Percentiles rank a stretch among this genome's conserved stretches.
Conservation (phyloP, 35 echinoderm and acorn worm genomes). For the Strongylocentrotus purpuratus region DNA sequence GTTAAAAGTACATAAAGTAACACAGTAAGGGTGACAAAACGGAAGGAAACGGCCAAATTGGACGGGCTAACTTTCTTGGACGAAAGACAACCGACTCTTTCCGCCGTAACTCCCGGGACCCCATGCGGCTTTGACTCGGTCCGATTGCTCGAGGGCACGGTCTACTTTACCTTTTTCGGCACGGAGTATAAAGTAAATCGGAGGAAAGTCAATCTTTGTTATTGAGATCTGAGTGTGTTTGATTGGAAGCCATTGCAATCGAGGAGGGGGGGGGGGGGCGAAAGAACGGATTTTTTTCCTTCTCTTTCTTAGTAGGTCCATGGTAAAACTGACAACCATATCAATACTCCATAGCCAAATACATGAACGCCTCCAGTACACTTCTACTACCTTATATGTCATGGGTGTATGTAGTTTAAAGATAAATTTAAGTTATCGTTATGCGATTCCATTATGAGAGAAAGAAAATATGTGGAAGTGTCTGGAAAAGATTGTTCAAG, state of each 20-base stretch:
- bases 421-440: too few relatives aligned
- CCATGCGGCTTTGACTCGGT: background rate
- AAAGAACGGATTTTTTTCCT: background rate
- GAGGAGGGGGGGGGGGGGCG: background rate
- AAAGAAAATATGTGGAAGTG: too few relatives aligned
- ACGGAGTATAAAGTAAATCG: background rate
- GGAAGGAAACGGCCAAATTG: conserved; percentile 15
- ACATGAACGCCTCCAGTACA: background rate
- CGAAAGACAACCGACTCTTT: conserved; percentile 24
- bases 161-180: background rate
- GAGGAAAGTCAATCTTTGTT: conserved; percentile 12
- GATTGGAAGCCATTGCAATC: background rate
- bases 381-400: too few relatives aligned
- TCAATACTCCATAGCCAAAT: background rate
- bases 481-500: too few relatives aligned
- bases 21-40: background rate
- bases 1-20: background rate
- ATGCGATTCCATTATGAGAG: too few relatives aligned
- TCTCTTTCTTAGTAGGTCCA: background rate
- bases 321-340: background rate
- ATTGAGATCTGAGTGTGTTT: background rate
- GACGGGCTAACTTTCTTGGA: conserved; percentile 8
- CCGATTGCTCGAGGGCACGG: background rate
- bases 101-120: conserved; percentile 20
- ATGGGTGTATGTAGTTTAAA: too few relatives aligned